A percentile compares a stretch with the other conserved stretches of the same genome.
phyloP scores from a whole-genome alignment of 1,140 invertebrate genomes.

The Drosophila sulfurigaster region DNA sequence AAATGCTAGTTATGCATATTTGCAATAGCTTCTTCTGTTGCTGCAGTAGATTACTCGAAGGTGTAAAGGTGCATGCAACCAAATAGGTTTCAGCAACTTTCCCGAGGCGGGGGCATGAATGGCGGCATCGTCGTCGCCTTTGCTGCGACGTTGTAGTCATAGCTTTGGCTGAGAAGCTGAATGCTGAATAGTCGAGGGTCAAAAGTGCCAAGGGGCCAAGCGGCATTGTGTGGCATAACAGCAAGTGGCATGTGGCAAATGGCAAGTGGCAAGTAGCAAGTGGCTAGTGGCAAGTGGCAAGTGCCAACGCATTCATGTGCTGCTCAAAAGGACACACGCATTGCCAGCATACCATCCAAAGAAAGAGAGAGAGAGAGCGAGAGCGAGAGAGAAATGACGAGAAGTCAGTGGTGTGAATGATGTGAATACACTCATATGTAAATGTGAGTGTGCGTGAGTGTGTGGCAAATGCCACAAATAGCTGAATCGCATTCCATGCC shows the following conservation, averaged over 20 bases:
- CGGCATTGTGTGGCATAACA: background rate
- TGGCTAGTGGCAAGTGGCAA: constrained; percentile 42
- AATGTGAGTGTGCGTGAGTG: constrained; percentile 17
- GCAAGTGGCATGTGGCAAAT: constrained; percentile 24
- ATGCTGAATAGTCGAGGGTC: too few relatives aligned
- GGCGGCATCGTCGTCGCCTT: too few relatives aligned
- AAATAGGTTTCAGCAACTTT: constrained; percentile 19
- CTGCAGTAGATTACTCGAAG: too few relatives aligned
- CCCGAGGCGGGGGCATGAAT: background rate
- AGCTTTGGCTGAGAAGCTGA: too few relatives aligned
- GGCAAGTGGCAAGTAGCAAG: constrained; percentile 54
- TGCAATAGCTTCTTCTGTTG: too few relatives aligned
- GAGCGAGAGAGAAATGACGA: background rate
- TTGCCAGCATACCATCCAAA: background rate
- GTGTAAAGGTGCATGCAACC: too few relatives aligned
- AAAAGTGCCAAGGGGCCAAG: too few relatives aligned
- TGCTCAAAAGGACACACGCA: constrained; percentile 38
- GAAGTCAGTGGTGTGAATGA: background rate
- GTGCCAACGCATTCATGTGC: constrained; percentile 36
- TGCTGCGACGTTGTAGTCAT: too few relatives aligned
- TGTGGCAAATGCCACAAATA: constrained; percentile 69
- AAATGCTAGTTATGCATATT: too few relatives aligned
- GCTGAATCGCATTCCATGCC: constrained; percentile 53
- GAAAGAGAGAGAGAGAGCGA: too few relatives aligned
- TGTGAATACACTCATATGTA: constrained; percentile 6